These are phyloP conservation scores for Cataglyphis livida DNA, from an alignment of 2,888 invertebrate genomes.

Conservation along the genomic window DNA sequence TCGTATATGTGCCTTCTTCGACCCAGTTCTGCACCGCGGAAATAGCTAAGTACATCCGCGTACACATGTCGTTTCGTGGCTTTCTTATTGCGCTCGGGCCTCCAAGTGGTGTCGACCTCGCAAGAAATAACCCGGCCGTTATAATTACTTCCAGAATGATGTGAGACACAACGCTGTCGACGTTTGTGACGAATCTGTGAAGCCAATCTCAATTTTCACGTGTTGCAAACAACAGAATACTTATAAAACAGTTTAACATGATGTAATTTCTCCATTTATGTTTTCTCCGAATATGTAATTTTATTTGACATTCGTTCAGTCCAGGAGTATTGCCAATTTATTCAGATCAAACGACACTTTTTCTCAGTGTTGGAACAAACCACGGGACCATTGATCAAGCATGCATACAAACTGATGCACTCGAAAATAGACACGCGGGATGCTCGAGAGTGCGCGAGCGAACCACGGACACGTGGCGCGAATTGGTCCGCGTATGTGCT, in stretches of 20 bases:
- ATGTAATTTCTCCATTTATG: neutral
- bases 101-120: slow-evolving; percentile 43
- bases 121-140: slow-evolving; percentile 67
- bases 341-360: slow-evolving; percentile 1
- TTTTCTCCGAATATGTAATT: neutral
- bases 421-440: slow-evolving; percentile 68
- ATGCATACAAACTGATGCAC: slow-evolving; percentile 54
- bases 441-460: slow-evolving; percentile 62
- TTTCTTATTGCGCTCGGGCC: slow-evolving; percentile 72
- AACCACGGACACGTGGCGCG: slow-evolving; percentile 67
- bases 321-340: slow-evolving; percentile 4
- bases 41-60: slow-evolving; percentile 75
- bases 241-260: slow-evolving; percentile 17
- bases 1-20: slow-evolving; percentile 63
- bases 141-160: slow-evolving; percentile 59
- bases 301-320: neutral
- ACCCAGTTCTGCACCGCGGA: slow-evolving; percentile 77
- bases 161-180: slow-evolving; percentile 2
- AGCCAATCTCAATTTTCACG: neutral
- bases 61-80: slow-evolving; percentile 54
- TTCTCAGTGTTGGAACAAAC: slow-evolving; percentile 4
- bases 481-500: slow-evolving; percentile 35
- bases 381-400: slow-evolving; percentile 55
- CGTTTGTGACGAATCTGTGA: slow-evolving; percentile 26
- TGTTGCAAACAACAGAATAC: neutral